These are phyloP conservation scores for Schizotus pectinicornis DNA, from an alignment of 2,888 invertebrate genomes.

Conservation along the genomic window DNA sequence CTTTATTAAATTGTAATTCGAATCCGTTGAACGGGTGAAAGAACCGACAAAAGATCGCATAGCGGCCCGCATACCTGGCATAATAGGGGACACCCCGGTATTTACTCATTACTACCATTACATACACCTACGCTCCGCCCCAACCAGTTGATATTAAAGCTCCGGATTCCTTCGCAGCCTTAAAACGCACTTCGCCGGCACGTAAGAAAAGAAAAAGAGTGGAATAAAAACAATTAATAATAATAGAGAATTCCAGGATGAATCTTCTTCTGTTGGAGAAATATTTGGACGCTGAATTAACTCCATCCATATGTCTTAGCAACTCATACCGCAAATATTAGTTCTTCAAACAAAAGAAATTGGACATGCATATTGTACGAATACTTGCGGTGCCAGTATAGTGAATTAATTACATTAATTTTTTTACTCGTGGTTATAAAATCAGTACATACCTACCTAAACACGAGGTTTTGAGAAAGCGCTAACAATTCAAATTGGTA, in stretches of 20 bases:
- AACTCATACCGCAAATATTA: conserved; percentile 39
- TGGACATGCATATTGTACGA: too few species aligned
- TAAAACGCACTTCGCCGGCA: conserved; percentile 30
- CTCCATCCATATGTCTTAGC: conserved; percentile 30
- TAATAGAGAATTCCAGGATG: conserved; percentile 33
- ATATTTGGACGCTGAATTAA: conserved; percentile 35
- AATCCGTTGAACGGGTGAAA: conserved; percentile 20
- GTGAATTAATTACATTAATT: too few species aligned
- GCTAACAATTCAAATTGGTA: too few species aligned
- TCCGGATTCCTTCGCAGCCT: conserved; percentile 38
- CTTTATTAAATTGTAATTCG: conserved; percentile 23
- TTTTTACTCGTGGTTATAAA: too few species aligned
- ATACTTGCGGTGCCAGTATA: too few species aligned
- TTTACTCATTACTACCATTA: conserved; percentile 47
- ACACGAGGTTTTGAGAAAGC: too few species aligned
- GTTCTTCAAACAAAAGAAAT: background rate
- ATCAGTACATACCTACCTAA: too few species aligned
- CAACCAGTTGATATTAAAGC: conserved; percentile 42
- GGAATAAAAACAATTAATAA: conserved; percentile 38
- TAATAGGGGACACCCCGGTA: conserved; percentile 43
- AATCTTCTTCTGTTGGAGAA: conserved; percentile 9
- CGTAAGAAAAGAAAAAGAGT: conserved; percentile 33
- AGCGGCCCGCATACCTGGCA: conserved; percentile 42
- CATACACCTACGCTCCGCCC: conserved; percentile 34
- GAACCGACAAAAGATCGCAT: conserved; percentile 34